A percentile compares a stretch with the other conserved stretches of the same genome.
Evolutionary conservation across 2,888 invertebrate genomes (phyloP).

Genomic region (Torymus aiolomorphi): DNA sequence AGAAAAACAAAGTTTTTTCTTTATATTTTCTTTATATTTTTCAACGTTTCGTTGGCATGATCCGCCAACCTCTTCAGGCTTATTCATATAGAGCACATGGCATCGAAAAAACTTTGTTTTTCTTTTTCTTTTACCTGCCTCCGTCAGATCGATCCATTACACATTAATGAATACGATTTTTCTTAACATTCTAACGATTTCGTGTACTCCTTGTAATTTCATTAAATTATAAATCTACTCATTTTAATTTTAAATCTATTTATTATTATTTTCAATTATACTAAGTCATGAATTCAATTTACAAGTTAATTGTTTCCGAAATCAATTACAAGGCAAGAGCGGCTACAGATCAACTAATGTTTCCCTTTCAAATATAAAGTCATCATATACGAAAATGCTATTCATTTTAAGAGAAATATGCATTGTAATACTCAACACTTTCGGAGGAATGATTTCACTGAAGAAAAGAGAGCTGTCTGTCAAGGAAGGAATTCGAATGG

Average conservation of each 20-base stretch:
- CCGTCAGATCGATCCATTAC: too few relatives aligned
- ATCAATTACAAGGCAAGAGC: conserved; percentile 3
- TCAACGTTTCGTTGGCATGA: too few relatives aligned
- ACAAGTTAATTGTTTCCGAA: neutral
- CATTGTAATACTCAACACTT: conserved; percentile 43
- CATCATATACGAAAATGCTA: conserved; percentile 36
- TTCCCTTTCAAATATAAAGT: conserved; percentile 30
- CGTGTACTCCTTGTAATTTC: too few relatives aligned
- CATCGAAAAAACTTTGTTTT: too few relatives aligned
- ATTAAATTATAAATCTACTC: too few relatives aligned
- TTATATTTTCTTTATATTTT: too few relatives aligned
- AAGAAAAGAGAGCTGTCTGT: conserved; percentile 26
- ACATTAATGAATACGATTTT: too few relatives aligned
- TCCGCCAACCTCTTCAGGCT: too few relatives aligned
- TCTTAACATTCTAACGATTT: too few relatives aligned
- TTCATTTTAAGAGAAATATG: conserved; percentile 35
- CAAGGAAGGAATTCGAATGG: conserved; percentile 37
- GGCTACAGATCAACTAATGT: neutral
- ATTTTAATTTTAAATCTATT: neutral
- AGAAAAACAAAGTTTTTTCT: too few relatives aligned
- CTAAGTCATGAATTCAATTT: conserved; percentile 20
- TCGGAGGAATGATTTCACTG: conserved; percentile 31
- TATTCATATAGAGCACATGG: too few relatives aligned
- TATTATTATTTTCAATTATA: neutral
- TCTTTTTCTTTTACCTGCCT: too few relatives aligned